These are phyloP conservation scores for Salvator merianae DNA, from an alignment of 2,113 vertebrate genomes.

Conservation along the genomic window DNA sequence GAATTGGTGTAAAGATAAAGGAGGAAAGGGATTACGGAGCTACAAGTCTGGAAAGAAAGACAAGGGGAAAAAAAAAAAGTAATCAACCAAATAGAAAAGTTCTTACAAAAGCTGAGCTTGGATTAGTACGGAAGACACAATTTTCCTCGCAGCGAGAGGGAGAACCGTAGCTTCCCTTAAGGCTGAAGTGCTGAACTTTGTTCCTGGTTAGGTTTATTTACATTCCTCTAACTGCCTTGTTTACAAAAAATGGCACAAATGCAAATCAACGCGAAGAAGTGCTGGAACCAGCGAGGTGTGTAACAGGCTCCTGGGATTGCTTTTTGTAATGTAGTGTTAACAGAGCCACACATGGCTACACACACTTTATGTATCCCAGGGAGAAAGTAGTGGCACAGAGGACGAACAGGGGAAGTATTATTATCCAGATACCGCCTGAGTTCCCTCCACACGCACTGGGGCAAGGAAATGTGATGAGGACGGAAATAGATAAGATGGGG, in stretches of 20 bases:
- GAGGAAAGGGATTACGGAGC: too few species aligned
- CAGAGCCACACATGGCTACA: constrained; percentile 77
- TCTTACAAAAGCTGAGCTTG: background rate
- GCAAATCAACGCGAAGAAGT: constrained; percentile 74
- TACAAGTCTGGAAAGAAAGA: background rate
- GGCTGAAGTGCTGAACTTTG: constrained; percentile 52
- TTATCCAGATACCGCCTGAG: constrained; percentile 69
- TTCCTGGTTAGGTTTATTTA: constrained; percentile 71
- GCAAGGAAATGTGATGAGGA: background rate
- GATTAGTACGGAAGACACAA: background rate
- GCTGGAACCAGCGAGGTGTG: constrained; percentile 70
- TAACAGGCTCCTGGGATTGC: constrained; percentile 71
- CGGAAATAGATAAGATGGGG: constrained; percentile 55
- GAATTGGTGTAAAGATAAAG: too few species aligned
- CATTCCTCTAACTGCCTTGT: constrained; percentile 73
- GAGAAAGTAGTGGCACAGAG: background rate
- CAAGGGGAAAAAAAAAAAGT: background rate
- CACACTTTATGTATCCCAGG: constrained; percentile 59
- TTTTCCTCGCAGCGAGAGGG: constrained; percentile 32
- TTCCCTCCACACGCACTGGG: constrained; percentile 63
- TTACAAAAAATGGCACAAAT: constrained; percentile 77
- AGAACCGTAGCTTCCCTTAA: constrained; percentile 50
- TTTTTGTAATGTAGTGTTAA: constrained; percentile 79
- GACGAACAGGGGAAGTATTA: constrained; percentile 34
- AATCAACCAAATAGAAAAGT: background rate